Evolutionary conservation across 2,797 vertebrate genomes (phyloP).

Genomic region (Peromyscus eremicus): DNA sequence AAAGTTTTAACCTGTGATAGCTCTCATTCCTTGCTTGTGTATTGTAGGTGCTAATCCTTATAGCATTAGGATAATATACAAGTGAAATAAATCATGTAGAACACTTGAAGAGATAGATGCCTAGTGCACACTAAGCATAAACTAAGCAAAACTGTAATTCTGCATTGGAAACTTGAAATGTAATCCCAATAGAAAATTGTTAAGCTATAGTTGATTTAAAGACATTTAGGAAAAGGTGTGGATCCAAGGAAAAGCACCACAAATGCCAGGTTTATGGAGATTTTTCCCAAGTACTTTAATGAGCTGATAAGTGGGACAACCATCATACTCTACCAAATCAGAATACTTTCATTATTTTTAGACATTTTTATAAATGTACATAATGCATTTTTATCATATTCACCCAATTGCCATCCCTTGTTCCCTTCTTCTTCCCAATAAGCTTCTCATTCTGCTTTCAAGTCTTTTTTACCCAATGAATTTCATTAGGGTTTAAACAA

Average conservation of each 20-base stretch:
- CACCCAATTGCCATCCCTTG: background rate
- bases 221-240: constrained; percentile 34
- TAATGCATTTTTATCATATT: background rate
- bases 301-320: background rate
- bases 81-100: constrained; percentile 4
- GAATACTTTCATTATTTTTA: background rate
- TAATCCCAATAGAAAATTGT: background rate
- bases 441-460: background rate
- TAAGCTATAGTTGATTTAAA: background rate
- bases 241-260: background rate
- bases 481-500: background rate
- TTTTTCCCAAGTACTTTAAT: background rate
- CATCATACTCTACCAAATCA: background rate
- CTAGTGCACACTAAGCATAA: background rate
- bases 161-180: constrained; percentile 30
- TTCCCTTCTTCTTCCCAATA: background rate
- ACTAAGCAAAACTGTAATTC: background rate
- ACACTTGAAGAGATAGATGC: background rate
- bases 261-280: background rate
- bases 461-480: background rate
- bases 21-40: constrained; percentile 16
- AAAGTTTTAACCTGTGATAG: background rate
- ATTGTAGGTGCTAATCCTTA: background rate
- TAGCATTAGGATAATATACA: background rate
- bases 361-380: background rate